Conservation (phyloP, 2,797 vertebrate species). For the Siniperca scherzeri region DNA sequence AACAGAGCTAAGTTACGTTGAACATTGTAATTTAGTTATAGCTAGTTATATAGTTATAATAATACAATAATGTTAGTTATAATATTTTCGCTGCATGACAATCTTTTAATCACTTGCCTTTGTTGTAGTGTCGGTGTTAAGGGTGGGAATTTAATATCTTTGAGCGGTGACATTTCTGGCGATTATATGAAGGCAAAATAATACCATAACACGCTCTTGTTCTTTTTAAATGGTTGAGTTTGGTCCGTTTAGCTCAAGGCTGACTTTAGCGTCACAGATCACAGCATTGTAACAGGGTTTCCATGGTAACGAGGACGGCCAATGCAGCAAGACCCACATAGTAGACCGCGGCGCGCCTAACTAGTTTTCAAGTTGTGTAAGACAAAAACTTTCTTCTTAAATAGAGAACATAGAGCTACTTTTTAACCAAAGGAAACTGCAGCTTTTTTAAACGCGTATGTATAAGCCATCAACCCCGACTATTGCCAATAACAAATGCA, state of each 20-base stretch:
- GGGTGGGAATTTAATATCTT: slow-evolving; percentile 55
- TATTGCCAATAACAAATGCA: neutral
- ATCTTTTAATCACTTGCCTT: slow-evolving; percentile 51
- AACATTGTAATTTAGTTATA: neutral
- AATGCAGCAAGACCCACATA: slow-evolving; percentile 34
- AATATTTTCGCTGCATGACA: neutral
- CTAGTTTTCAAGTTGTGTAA: slow-evolving; percentile 19
- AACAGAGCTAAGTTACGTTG: neutral
- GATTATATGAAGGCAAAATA: neutral
- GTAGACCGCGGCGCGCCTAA: slow-evolving; percentile 61
- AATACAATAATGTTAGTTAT: neutral
- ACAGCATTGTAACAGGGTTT: slow-evolving; percentile 38
- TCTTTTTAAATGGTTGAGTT: neutral
- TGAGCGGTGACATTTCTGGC: slow-evolving; percentile 54
- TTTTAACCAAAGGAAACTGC: rapidly evolving
- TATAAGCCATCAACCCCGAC: neutral
- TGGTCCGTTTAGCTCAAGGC: neutral
- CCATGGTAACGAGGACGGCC: slow-evolving; percentile 60
- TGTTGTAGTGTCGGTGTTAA: slow-evolving; percentile 48
- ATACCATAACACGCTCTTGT: neutral
- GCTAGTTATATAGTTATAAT: neutral
- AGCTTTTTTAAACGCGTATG: neutral
- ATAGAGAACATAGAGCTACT: neutral
- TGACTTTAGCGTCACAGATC: neutral
- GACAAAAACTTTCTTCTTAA: neutral